Conservation (phyloP, 1,140 invertebrate genomes). For the Anastrepha ludens region DNA sequence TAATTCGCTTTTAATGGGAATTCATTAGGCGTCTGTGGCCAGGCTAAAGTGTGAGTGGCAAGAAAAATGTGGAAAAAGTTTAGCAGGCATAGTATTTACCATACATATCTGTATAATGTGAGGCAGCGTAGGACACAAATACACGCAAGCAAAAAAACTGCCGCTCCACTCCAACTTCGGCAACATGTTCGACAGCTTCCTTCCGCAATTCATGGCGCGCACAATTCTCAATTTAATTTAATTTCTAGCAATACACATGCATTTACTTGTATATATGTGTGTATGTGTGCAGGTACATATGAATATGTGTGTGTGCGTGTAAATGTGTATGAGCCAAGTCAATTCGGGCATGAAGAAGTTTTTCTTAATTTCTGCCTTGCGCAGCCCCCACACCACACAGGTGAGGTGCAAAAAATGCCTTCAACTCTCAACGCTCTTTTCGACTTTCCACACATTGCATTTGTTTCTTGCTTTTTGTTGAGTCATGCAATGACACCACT, state of each 20-base stretch:
- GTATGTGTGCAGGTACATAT: background rate
- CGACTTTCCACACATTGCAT: constrained; percentile 24
- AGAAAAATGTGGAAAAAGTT: background rate
- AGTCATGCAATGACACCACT: constrained; percentile 56
- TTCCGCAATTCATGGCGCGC: constrained; percentile 39
- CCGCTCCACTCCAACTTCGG: background rate
- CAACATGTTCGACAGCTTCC: constrained; percentile 49
- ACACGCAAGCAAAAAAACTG: background rate
- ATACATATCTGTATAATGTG: background rate
- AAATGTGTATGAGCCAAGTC: background rate
- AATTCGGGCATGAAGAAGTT: constrained; percentile 54
- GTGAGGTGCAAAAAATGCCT: background rate
- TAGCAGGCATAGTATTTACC: background rate
- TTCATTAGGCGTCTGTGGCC: constrained; percentile 29
- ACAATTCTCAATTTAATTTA: constrained; percentile 50
- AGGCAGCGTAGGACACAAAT: background rate
- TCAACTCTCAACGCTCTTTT: background rate
- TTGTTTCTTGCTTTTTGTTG: constrained; percentile 21
- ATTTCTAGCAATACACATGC: constrained; percentile 26
- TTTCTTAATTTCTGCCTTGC: constrained; percentile 51
- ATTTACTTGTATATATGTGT: background rate
- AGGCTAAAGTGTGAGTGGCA: background rate
- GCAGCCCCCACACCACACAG: background rate
- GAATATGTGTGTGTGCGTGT: no score
- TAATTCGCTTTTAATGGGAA: constrained; percentile 55